Percentiles rank a stretch among this genome's conserved stretches.
phyloP scores from a whole-genome alignment of 2,888 invertebrate genomes.

The Pterostichus madidus region DNA sequence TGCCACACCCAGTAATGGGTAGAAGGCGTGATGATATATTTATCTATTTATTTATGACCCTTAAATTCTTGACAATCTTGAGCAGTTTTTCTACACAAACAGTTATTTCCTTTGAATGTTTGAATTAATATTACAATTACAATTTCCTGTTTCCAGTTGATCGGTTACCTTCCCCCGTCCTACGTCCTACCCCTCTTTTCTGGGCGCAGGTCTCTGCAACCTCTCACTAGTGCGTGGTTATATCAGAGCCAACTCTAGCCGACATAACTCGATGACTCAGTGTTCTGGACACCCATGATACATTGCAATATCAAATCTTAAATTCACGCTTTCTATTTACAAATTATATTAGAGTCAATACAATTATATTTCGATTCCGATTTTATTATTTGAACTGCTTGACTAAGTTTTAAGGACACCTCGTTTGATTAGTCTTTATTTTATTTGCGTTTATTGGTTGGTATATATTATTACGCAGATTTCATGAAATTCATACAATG shows the following conservation, averaged over 20 bases:
- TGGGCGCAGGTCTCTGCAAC: not conserved
- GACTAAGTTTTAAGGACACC: constrained; percentile 56
- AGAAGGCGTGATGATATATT: no score
- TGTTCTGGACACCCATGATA: constrained; percentile 3
- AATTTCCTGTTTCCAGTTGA: constrained; percentile 21
- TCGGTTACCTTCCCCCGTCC: constrained; percentile 3
- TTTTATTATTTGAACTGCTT: constrained; percentile 48
- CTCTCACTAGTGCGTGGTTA: constrained; percentile 22
- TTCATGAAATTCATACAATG: constrained; percentile 33
- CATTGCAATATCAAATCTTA: constrained; percentile 31
- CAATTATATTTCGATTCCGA: constrained; percentile 23
- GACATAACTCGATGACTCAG: constrained; percentile 35
- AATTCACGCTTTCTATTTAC: constrained; percentile 51
- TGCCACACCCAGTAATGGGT: no score
- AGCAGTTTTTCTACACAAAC: not conserved
- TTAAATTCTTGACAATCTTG: not conserved
- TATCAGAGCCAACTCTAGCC: not conserved
- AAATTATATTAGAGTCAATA: constrained; percentile 54
- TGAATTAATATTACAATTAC: constrained; percentile 28
- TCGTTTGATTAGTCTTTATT: constrained; percentile 7
- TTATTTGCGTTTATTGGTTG: constrained; percentile 36
- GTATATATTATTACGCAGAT: constrained; percentile 49
- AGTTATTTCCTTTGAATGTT: constrained; percentile 14
- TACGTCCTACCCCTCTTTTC: not conserved
- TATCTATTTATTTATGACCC: no score